Base-by-base conservation (phyloP, 2,888 invertebrate genomes). In the Thyatira batis region DNA sequence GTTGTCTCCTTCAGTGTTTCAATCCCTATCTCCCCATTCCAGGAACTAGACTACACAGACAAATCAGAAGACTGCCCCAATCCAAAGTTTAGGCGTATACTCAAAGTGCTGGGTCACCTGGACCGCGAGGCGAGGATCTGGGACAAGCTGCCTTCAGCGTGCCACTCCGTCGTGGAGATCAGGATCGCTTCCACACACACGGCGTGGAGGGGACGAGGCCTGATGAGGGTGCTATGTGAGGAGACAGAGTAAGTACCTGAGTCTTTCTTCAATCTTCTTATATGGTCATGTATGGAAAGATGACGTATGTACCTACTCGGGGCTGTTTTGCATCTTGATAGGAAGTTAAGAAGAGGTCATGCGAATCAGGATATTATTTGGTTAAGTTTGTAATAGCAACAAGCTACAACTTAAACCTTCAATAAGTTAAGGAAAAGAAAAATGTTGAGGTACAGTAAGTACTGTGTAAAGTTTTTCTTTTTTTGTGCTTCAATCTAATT, bases 111-210 rank as follows among this genome's bases (percentile, higher is more conserved):
- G 50, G 82, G 92, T 0, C 86, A 93, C 61, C 87, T 95, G 52
- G 94, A 93, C 51, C 82, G 85, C 3, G 88, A 94, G 61, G 94
- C 94, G 1, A 91, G 93, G 62, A 87, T 94, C 25, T 93, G 94
- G 82, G 88, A 89, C 49, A 92, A 93, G 66, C 93, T 93, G 67
- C 93, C 93, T 0, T 88, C 86, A 25, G 80, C 87, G 25, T 91
- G 94, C 53, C 87, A 93, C 60, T 75, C 73, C 1, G 88, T 94
- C 5, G 70, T 95, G 71, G 94, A 94, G 58, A 83, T 95, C 45
- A 79, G 89, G 57, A 95, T 95, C 61, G 86, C 95, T 0, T 95
- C 95, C 0, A 95, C 95, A 0, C 95, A 95, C 79, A 83, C 89
- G 0, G 92, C 89, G 13, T 95, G 94, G 93, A 83, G 95, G 53